phyloP scores from a whole-genome alignment of 2,888 invertebrate species.

The Eupsilia transversa region DNA sequence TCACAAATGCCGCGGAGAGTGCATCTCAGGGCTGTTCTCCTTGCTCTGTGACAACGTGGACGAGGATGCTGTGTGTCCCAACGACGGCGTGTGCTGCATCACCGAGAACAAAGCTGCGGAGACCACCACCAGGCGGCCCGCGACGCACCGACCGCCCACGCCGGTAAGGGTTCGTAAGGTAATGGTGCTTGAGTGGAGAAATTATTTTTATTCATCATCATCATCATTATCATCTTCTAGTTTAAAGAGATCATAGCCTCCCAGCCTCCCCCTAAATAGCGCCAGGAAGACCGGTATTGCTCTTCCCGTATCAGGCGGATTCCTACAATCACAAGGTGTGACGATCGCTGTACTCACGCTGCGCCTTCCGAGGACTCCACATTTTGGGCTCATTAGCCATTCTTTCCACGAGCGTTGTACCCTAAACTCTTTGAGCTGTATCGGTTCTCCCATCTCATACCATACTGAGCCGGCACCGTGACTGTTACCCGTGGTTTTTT shows the following conservation, averaged over 20 bases:
- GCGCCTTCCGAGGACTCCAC: neutral
- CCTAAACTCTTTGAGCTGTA: neutral
- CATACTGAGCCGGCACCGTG: neutral
- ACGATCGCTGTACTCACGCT: too few relatives aligned
- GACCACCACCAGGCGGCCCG: slow-evolving; percentile 81
- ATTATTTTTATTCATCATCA: slow-evolving; percentile 21
- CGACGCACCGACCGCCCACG: slow-evolving; percentile 77
- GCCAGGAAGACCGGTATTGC: neutral
- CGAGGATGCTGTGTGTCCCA: slow-evolving; percentile 93
- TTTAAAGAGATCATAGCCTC: neutral
- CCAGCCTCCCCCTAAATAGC: neutral
- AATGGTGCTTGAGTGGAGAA: slow-evolving; percentile 8
- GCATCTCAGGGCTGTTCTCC: slow-evolving; percentile 95
- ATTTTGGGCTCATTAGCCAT: neutral
- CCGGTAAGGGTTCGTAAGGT: slow-evolving; percentile 74
- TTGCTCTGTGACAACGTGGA: slow-evolving; percentile 97
- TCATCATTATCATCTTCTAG: slow-evolving; percentile 8
- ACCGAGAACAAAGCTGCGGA: slow-evolving; percentile 83
- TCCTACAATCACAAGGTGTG: neutral
- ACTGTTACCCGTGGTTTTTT: neutral
- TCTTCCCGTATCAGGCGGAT: neutral
- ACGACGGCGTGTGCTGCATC: slow-evolving; percentile 95
- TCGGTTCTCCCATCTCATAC: neutral
- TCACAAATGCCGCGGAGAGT: slow-evolving; percentile 94
- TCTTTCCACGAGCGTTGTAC: neutral